These are phyloP conservation scores for Scleropages formosus DNA, from an alignment of 2,797 vertebrate species.

Conservation along the genomic window DNA sequence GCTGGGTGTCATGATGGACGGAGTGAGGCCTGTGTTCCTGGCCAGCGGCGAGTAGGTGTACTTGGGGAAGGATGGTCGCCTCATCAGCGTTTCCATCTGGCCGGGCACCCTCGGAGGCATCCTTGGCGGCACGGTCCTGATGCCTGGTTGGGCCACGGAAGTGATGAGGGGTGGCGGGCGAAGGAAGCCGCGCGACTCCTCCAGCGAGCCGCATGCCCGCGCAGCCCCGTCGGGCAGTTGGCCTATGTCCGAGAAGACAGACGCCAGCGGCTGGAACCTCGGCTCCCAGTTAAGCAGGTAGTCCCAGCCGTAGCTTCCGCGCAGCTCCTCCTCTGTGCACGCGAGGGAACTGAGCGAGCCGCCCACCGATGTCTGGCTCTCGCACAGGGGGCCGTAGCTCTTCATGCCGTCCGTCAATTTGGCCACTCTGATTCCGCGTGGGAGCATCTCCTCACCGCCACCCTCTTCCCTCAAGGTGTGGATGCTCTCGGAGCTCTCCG, in stretches of 20 bases:
- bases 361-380: slow-evolving; percentile 48
- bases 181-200: slow-evolving; percentile 70
- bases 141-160: slow-evolving; percentile 79
- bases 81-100: slow-evolving; percentile 46
- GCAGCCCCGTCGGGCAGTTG: slow-evolving; percentile 80
- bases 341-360: slow-evolving; percentile 60
- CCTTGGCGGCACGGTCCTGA: slow-evolving; percentile 78
- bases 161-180: slow-evolving; percentile 85
- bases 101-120: slow-evolving; percentile 60
- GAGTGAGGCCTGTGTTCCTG: slow-evolving; percentile 65
- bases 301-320: slow-evolving; percentile 69
- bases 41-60: slow-evolving; percentile 66
- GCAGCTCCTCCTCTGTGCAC: slow-evolving; percentile 57
- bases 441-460: slow-evolving; percentile 62
- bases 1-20: slow-evolving; percentile 74
- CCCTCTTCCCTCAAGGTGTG: slow-evolving; percentile 66
- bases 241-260: slow-evolving; percentile 83
- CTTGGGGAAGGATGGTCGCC: slow-evolving; percentile 65
- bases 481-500: slow-evolving; percentile 67
- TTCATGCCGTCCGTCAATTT: slow-evolving; percentile 58
- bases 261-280: slow-evolving; percentile 77
- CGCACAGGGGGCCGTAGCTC: slow-evolving; percentile 58
- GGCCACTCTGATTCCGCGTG: slow-evolving; percentile 54
- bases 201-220: slow-evolving; percentile 59
- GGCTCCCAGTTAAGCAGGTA: slow-evolving; percentile 80